A percentile compares a stretch with the other conserved stretches of the same genome.
Evolutionary conservation across 2,113 vertebrate species (phyloP).

Genomic region (Cyanoliseus patagonus): DNA sequence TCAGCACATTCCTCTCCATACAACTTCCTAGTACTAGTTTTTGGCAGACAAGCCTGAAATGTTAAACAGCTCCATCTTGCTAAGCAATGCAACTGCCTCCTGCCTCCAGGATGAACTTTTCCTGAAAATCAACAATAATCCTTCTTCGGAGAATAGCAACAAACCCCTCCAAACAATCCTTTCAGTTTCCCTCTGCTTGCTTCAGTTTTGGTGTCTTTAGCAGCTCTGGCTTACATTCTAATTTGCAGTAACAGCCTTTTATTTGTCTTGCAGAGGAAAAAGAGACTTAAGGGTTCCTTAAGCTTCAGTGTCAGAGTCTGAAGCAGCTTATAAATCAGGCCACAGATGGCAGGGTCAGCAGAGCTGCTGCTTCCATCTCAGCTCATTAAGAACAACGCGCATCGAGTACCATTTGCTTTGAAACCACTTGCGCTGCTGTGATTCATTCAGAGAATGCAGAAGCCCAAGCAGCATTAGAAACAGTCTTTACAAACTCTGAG

Average conservation of each 20-base stretch:
- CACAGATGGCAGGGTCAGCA: not conserved
- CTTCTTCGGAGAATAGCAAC: not conserved
- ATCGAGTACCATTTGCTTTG: not conserved
- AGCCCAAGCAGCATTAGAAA: not conserved
- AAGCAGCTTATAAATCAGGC: not conserved
- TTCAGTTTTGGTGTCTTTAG: not conserved
- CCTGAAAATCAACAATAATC: constrained; percentile 36
- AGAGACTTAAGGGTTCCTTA: constrained; percentile 1
- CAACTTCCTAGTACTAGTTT: constrained; percentile 72
- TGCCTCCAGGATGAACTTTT: constrained; percentile 63
- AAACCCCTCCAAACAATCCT: not conserved
- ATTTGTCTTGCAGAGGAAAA: not conserved
- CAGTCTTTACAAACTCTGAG: not conserved
- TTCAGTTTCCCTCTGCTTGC: not conserved
- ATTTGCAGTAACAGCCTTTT: constrained; percentile 10
- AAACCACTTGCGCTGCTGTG: not conserved
- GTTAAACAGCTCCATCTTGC: constrained; percentile 73
- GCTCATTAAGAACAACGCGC: not conserved
- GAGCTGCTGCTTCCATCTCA: not conserved
- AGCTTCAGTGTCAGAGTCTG: not conserved
- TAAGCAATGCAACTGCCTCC: constrained; percentile 45
- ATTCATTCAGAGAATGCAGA: not conserved
- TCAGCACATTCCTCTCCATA: constrained; percentile 73
- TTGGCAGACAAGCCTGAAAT: constrained; percentile 70
- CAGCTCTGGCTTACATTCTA: not conserved